Evolutionary conservation across 2,113 vertebrate genomes (phyloP).

Genomic region (Quiscalus mexicanus): DNA sequence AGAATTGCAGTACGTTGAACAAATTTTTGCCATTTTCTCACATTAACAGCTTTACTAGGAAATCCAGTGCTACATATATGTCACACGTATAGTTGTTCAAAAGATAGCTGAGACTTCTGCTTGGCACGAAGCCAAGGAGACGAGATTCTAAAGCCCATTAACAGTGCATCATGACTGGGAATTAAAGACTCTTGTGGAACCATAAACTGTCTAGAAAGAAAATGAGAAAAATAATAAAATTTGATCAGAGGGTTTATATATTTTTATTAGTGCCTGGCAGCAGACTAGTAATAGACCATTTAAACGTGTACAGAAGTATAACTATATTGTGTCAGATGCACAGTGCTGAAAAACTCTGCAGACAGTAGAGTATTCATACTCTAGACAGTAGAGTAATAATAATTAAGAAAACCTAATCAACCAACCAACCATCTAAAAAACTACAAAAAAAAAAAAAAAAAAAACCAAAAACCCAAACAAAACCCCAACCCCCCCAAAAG

Average conservation of each 20-base stretch:
- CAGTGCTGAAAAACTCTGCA: not conserved
- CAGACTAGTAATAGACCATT: constrained; percentile 37
- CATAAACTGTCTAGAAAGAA: constrained; percentile 44
- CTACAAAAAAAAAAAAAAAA: not conserved
- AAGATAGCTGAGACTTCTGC: constrained; percentile 46
- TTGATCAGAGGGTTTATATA: constrained; percentile 38
- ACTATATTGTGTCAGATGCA: not conserved
- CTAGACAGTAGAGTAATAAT: not conserved
- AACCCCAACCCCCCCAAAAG: not conserved
- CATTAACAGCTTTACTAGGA: not conserved
- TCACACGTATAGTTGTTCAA: not conserved
- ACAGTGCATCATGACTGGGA: constrained; percentile 17
- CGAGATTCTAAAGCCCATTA: constrained; percentile 44
- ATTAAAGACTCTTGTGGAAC: constrained; percentile 51
- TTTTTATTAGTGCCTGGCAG: constrained; percentile 56
- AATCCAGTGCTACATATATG: not conserved
- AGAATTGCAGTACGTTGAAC: not conserved
- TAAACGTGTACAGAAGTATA: not conserved
- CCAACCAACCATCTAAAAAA: not conserved
- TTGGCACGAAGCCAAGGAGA: constrained; percentile 50
- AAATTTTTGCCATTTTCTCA: constrained; percentile 5
- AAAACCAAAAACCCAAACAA: not conserved
- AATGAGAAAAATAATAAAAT: constrained; percentile 57
- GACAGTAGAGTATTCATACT: constrained; percentile 5
- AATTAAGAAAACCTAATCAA: not conserved